Percentiles rank a stretch among this genome's conserved stretches.
Evolutionary conservation across 2,113 vertebrate genomes (phyloP).

Genomic region (Anoura caudifer): DNA sequence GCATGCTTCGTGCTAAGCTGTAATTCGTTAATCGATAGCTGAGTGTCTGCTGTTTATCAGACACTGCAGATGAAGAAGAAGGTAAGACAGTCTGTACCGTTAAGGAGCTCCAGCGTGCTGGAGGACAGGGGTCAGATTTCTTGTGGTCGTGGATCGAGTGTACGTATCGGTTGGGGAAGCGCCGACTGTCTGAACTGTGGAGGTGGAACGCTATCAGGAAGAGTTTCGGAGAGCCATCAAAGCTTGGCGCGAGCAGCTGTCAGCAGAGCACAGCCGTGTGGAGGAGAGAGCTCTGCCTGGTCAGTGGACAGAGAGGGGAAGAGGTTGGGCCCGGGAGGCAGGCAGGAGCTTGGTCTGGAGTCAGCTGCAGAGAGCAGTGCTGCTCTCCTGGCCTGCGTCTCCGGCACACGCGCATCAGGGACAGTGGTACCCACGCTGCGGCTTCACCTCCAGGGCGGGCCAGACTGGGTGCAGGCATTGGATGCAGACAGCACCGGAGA

Average conservation of each 20-base stretch:
- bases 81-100: background rate
- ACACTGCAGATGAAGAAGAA: too few relatives aligned
- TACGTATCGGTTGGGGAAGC: background rate
- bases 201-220: background rate
- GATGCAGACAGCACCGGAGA: background rate
- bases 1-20: background rate
- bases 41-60: background rate
- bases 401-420: background rate
- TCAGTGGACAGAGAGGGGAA: background rate
- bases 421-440: background rate
- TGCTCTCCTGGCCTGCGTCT: background rate
- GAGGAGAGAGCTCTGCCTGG: background rate
- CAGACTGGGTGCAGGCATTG: background rate
- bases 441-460: background rate
- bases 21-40: background rate
- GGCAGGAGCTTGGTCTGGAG: background rate
- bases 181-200: background rate
- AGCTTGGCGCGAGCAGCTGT: background rate
- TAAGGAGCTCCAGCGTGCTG: background rate
- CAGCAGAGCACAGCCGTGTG: accelerated
- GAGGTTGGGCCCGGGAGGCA: background rate
- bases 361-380: background rate
- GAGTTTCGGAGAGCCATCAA: background rate
- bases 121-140: background rate
- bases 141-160: background rate